Conservation (phyloP, 2,888 invertebrate species). For the Clistopyga incitator region DNA sequence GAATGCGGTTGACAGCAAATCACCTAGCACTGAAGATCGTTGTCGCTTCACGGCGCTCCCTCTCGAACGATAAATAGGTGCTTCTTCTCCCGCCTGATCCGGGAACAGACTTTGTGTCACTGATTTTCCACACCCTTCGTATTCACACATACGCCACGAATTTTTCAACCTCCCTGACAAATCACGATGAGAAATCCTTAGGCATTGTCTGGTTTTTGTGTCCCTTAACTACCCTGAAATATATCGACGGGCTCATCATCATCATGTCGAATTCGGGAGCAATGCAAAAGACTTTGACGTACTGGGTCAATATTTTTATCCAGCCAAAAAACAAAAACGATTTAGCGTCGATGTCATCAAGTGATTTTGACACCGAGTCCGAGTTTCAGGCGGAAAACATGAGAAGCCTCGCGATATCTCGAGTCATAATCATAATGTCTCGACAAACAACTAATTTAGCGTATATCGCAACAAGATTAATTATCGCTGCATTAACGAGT, state of each 20-base stretch:
- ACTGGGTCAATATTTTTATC: no score
- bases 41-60: conserved; percentile 27
- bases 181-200: conserved; percentile 1
- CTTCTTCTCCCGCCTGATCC: not conserved
- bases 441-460: conserved; percentile 24
- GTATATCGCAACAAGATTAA: conserved; percentile 72
- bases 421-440: conserved; percentile 10
- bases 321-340: no score
- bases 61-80: conserved; percentile 29
- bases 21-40: conserved; percentile 50
- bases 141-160: conserved; percentile 20
- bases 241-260: not conserved
- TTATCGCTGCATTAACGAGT: conserved; percentile 76
- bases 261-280: not conserved
- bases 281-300: not conserved
- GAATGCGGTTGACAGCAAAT: conserved; percentile 74
- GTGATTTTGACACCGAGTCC: not conserved
- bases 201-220: not conserved
- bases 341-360: no score
- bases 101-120: conserved; percentile 16
- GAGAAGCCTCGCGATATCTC: not conserved
- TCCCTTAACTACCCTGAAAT: not conserved
- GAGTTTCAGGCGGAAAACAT: not conserved
- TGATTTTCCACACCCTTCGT: conserved; percentile 38
- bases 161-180: conserved; percentile 42